phyloP scores from a whole-genome alignment of 1,140 invertebrate genomes.

The Drosophila murphyi region DNA sequence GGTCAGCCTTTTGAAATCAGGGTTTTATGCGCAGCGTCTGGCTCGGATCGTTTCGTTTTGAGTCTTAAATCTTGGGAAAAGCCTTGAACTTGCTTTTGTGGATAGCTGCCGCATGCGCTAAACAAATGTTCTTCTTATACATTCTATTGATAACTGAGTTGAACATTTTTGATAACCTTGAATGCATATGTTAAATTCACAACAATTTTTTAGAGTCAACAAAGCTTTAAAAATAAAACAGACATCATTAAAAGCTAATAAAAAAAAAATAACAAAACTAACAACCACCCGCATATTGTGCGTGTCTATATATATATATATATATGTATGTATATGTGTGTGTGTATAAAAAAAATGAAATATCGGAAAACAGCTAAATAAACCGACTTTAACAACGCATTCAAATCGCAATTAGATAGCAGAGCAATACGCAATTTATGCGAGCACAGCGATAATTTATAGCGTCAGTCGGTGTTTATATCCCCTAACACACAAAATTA shows the following conservation, averaged over 20 bases:
- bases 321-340: not conserved
- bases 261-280: constrained; percentile 13
- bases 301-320: not conserved
- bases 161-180: constrained; percentile 37
- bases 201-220: constrained; percentile 12
- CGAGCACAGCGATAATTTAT: constrained; percentile 29
- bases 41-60: not conserved
- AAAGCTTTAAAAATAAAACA: constrained; percentile 10
- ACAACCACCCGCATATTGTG: constrained; percentile 29
- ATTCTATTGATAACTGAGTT: constrained; percentile 17
- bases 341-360: constrained; percentile 14
- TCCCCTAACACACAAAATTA: not conserved
- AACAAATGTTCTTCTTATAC: constrained; percentile 13
- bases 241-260: not conserved
- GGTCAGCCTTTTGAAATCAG: constrained; percentile 28
- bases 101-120: constrained; percentile 1
- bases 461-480: constrained; percentile 15
- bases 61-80: constrained; percentile 13
- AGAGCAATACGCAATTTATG: constrained; percentile 14
- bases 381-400: constrained; percentile 22
- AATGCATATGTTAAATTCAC: constrained; percentile 29
- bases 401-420: constrained; percentile 39
- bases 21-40: constrained; percentile 21
- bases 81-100: constrained; percentile 41
- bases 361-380: constrained; percentile 35